Percentiles rank a stretch among this genome's conserved stretches.
Evolutionary conservation across 2,888 invertebrate species (phyloP).

Genomic region (Chaetoderma sp.): DNA sequence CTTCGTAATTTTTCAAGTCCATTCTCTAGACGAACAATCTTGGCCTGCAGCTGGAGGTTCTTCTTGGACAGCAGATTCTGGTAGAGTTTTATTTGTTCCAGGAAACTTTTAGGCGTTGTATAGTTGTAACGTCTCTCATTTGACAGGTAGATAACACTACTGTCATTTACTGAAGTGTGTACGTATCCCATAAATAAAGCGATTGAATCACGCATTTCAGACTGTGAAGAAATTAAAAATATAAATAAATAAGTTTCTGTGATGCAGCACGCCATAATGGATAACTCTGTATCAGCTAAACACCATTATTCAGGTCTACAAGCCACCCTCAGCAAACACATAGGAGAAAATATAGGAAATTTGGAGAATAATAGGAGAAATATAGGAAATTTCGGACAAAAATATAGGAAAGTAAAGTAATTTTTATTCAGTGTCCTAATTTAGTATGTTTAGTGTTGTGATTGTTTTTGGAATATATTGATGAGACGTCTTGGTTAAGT

Average conservation of each 20-base stretch:
- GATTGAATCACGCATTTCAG: conserved; percentile 83
- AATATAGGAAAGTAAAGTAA: too few species aligned
- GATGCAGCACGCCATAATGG: not conserved
- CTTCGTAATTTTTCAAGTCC: conserved; percentile 91
- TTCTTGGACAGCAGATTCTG: conserved; percentile 87
- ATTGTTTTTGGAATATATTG: too few species aligned
- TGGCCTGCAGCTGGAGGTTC: conserved; percentile 85
- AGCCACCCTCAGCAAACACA: too few species aligned
- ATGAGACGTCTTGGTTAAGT: too few species aligned
- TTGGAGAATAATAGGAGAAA: too few species aligned
- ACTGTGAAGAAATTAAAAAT: conserved; percentile 71
- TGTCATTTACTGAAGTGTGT: conserved; percentile 92
- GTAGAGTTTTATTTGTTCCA: conserved; percentile 95
- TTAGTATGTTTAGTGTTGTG: too few species aligned
- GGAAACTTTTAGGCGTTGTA: conserved; percentile 95
- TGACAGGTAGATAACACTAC: conserved; percentile 86
- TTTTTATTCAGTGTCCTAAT: too few species aligned
- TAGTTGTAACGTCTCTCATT: conserved; percentile 96
- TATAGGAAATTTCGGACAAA: too few species aligned
- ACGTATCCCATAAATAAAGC: conserved; percentile 95
- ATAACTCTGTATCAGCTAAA: too few species aligned
- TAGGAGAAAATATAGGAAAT: too few species aligned
- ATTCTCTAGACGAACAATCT: conserved; percentile 89
- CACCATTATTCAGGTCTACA: too few species aligned
- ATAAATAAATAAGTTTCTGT: not conserved